Conservation (phyloP, 2,113 vertebrate species). For the Merops nubicus region DNA sequence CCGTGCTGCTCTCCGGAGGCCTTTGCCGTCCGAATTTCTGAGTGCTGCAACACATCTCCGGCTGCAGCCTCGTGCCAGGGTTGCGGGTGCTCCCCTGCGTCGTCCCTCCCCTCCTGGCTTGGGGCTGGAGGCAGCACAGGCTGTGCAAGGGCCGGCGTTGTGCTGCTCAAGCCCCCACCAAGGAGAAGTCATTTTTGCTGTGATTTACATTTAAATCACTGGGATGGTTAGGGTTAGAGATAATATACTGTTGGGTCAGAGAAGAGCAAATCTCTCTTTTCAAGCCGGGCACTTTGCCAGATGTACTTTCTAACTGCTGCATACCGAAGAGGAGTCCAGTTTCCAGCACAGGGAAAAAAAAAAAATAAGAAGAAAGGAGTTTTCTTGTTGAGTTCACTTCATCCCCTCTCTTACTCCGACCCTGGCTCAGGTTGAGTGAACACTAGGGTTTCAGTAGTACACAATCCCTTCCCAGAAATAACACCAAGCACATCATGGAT, state of each 20-base stretch:
- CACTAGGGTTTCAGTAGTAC: not conserved
- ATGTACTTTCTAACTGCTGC: not conserved
- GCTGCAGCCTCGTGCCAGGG: not conserved
- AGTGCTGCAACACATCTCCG: fast-evolving
- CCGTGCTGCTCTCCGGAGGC: not conserved
- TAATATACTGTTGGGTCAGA: slow-evolving; percentile 40
- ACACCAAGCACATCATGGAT: not conserved
- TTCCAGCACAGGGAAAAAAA: not conserved
- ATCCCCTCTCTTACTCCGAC: not conserved
- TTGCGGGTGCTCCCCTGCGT: not conserved
- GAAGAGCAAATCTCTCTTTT: slow-evolving; percentile 46
- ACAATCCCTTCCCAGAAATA: slow-evolving; percentile 1
- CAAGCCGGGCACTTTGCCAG: slow-evolving; percentile 40
- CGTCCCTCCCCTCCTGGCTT: not conserved
- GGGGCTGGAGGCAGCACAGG: not conserved
- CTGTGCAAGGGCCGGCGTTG: not conserved
- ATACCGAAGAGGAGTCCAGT: slow-evolving; percentile 10
- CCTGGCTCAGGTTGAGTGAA: not conserved
- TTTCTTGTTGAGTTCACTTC: not conserved
- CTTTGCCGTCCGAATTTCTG: not conserved
- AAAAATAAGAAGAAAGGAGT: not conserved
- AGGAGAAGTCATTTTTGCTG: not conserved
- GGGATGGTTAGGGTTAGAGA: slow-evolving; percentile 36
- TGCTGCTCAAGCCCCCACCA: not conserved
- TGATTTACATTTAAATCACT: slow-evolving; percentile 52